Conservation (phyloP, 2,888 invertebrate species). For the Disparrhopalites patrizii region DNA sequence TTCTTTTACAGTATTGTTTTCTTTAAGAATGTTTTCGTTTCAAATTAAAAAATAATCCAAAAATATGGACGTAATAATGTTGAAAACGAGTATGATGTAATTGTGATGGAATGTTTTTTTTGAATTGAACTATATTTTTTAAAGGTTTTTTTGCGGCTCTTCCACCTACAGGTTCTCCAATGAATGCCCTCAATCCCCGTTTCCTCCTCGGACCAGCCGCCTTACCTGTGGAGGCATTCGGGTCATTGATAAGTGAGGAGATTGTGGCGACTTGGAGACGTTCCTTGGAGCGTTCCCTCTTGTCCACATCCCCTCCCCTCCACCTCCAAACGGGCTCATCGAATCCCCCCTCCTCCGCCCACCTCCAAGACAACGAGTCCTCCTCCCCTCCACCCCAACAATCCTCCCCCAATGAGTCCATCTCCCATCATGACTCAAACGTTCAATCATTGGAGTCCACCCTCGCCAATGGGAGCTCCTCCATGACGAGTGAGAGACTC, state of each 20-base stretch:
- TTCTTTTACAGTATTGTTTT: too few relatives aligned
- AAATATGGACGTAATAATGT: too few relatives aligned
- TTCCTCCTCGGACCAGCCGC: slow-evolving; percentile 44
- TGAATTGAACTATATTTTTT: too few relatives aligned
- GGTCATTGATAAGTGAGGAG: slow-evolving; percentile 67
- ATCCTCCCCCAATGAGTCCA: slow-evolving; percentile 41
- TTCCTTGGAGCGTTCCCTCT: slow-evolving; percentile 59
- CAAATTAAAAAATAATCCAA: too few relatives aligned
- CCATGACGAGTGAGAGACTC: slow-evolving; percentile 54
- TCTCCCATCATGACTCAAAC: slow-evolving; percentile 37
- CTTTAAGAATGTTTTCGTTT: too few relatives aligned
- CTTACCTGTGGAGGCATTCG: slow-evolving; percentile 50
- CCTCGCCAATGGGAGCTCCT: slow-evolving; percentile 42
- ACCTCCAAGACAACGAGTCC: slow-evolving; percentile 46
- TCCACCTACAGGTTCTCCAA: slow-evolving; percentile 45
- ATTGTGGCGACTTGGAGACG: slow-evolving; percentile 75
- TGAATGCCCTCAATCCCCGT: slow-evolving; percentile 45
- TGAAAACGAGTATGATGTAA: too few relatives aligned
- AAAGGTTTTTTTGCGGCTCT: too few relatives aligned
- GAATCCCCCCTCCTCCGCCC: slow-evolving; percentile 29
- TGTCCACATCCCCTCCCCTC: slow-evolving; percentile 49
- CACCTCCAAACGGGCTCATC: slow-evolving; percentile 48
- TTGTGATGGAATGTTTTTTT: too few relatives aligned
- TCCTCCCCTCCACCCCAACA: slow-evolving; percentile 46
- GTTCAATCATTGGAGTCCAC: slow-evolving; percentile 32